Base-by-base conservation (phyloP, 2,888 invertebrate species). In the Pristionchus entomophagus region DNA sequence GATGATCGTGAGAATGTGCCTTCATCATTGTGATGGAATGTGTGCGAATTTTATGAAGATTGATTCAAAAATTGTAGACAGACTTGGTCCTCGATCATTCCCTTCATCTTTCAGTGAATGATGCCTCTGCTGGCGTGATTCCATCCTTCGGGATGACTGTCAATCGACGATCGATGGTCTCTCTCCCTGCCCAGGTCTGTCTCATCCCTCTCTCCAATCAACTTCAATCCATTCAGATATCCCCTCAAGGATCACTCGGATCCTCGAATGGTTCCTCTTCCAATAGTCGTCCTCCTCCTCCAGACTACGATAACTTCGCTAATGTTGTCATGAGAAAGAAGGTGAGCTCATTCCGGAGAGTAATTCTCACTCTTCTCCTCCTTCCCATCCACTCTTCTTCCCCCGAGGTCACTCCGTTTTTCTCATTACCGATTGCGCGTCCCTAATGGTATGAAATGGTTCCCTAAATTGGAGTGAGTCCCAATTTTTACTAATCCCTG, bases 191-290 rank as follows among this genome's bases (percentile, higher is more conserved):
- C 26, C 51, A 78, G 45, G 78, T 78, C 41, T 29, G n/a, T 19
- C 8, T 59, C 59, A 59, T 26, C 59, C 59, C 8, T 26, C 59
- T 26, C 59, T 59, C 8, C 59, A 5, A 59, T 22, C 8, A 59
- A 12, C 59, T 6, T 26, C 29, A 8, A 22, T 6, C 19, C 59
- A 12, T 51, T 51, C 78, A 78, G 51, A 78, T 78, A 14, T 78
- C 78, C 0, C 78, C 78, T 2, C 78, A 78, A n/a, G 78, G 78
- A 4, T 78, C 78, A 49, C 78, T 78, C 29, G 78, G 78, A 49
- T 78, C 78, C 32, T 77, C 77, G 29, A 26, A 49, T 14, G 78
- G 49, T 4, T 78, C 78, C 49, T 69, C 69, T 45, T 78, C 17
- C 1, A 3, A 49, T 45, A 26, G 51, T 78, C 51, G 45, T 49